Evolutionary conservation across 2,113 vertebrate genomes (phyloP), one percentile per base, ranked within the genome.

Genomic region (Gavialis gangeticus): DNA sequence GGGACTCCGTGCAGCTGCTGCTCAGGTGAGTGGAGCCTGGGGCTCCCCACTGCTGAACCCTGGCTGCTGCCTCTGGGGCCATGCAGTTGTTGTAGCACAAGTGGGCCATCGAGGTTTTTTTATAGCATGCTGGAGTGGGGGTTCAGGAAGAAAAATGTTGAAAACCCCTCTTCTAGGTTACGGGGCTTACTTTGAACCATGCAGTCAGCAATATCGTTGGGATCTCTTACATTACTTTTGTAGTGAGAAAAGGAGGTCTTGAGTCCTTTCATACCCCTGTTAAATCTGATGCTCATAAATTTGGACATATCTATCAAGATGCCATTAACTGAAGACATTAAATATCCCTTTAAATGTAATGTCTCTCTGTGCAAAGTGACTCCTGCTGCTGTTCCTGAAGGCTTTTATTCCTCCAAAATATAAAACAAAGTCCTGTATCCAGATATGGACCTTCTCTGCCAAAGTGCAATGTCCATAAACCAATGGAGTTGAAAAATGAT

Each of bases 311-410:
- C 94, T 95, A 85, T 91, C 85, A 93, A 92, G 91, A 92, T 96
- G 73, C 63, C 82, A 92, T 96, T 97, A 96, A 97, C 96, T 97
- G 88, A 94, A 90, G 95, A 92, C 88, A 97, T 91, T 91, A 95
- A 94, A 96, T 94, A 87, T 79, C 89, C 37, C 77, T 97, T 95
- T 96, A 92, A 83, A 92, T 94, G 85, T 10, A 22, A 86, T 92
- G 63, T 91, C 92, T 96, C 95, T 96, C 93, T 94, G 37, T 82
- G 91, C 77, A 46, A 88, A 55, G 76, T 94, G 95, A 94, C 71
- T 96, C 93, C 92, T 96, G 91, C 95, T 96, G 94, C 4, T 80
- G 85, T 96, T 96, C 82, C 87, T 95, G 87, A 94, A 94, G 94
- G 91, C 77, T 15, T 96, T 96, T 97, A 69, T 97, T 96, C 93